Base-by-base conservation (phyloP, 2,797 vertebrate genomes). In the Mormyrops attenuatus region DNA sequence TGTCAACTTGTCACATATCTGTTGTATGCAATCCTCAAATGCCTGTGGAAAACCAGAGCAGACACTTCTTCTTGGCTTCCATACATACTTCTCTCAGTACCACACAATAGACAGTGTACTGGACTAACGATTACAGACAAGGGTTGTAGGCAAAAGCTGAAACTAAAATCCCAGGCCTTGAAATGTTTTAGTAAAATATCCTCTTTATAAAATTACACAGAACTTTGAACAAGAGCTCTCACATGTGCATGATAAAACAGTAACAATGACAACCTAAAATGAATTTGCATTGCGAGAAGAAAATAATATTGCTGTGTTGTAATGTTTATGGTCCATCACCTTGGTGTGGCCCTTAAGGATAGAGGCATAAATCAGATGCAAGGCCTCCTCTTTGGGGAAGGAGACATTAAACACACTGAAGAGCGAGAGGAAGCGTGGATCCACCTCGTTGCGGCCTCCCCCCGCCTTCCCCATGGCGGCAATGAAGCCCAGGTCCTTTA, bases 401-500 rank as follows among this genome's bases (percentile, higher is more conserved):
- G 96, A 97, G 15, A 98, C 91, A 11, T 96, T 97, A 95, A 99
- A 99, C 90, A 99, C 98, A 73, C 94, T 97, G 94, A 99, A 99
- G 55, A 99, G 97, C 0, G 98, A 99, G 88, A 96, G 93, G 92
- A 99, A 99, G 55, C 98, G 96, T 0, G 97, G 94, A 91, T 99
- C 98, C 8, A 99, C 97, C 92, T 98, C 96, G 2, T 99, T 99
- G 26, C 98, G 97, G 22, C 98, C 99, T 2, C 99, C 98, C 57
- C 98, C 98, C 5, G 98, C 97, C 89, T 97, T 98, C 17, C 98
- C 98, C 99, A 99, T 99, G 85, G 99, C 97, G 30, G 98, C 98
- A 20, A 99, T 89, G 90, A 98, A 99, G 87, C 96, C 96, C 5
- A 99, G 95, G 93, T 99, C 98, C 4, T 97, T 97, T 6, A 99